Evolutionary conservation across 2,113 vertebrate species (phyloP), one percentile per base, ranked within the genome.

Genomic region (Puffinus mauretanicus): DNA sequence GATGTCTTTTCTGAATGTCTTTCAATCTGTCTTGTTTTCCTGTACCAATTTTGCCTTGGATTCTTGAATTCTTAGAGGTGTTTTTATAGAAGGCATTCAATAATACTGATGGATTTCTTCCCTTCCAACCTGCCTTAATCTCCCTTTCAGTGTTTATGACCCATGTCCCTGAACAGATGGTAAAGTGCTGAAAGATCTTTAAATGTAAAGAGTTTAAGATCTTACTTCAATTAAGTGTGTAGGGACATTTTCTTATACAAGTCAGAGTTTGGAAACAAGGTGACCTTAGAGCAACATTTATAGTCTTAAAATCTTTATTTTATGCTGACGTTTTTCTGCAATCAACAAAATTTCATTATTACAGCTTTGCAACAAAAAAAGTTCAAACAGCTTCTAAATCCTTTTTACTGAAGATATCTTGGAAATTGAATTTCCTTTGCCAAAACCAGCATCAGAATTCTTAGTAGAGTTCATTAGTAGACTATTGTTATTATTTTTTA

Each of bases 191-290:
- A 46, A 92, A 96, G 96, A 95, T 86, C 86, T 96, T 96, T 94
- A 95, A 51, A 96, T 82, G 42, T 94, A 97, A 97, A 96, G 97
- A 81, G 92, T 95, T 97, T 97, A 96, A 79, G 88, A 79, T 95
- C 96, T 96, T 96, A 94, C 65, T 71, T 84, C 70, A 58, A n/a
- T 94, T 93, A 89, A 88, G 72, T 49, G 82, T 72, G 34, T 67
- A 58, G 88, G 42, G 83, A n/a, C 60, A 15, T 92, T 94, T 86
- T 93, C 73, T 69, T 87, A 6, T 0, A 21, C 1, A 2, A 76
- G 47, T 44, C 72, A 69, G 51, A 90, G 66, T 26, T 1, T 93
- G 82, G 67, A 79, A 87, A 76, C 77, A 90, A 94, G 88, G 93
- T 94, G 88, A 93, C 83, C 80, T 94, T 55, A 77, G 40, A 79